Conservation (phyloP, 2,113 vertebrate species). For the Sula dactylatra region DNA sequence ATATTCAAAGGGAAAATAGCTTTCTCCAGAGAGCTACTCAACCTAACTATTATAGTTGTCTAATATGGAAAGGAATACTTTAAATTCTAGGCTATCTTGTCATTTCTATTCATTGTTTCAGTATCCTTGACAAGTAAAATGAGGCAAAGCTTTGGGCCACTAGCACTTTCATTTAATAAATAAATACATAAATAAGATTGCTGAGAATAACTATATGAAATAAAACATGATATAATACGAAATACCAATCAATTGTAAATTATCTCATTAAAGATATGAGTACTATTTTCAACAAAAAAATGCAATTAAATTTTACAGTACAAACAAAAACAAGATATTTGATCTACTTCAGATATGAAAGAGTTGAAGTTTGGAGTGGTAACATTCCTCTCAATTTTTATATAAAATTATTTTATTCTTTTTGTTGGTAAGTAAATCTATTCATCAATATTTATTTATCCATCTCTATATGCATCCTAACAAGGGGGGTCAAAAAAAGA, state of each 20-base stretch:
- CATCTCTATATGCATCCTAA: not conserved
- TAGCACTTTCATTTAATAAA: not conserved
- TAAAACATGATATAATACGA: not conserved
- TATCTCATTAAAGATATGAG: not conserved
- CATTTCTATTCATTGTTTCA: not conserved
- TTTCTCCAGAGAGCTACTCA: not conserved
- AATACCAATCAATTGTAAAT: not conserved
- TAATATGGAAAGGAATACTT: not conserved
- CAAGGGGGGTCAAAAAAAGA: rapidly evolving
- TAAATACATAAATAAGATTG: not conserved
- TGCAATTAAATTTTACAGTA: not conserved
- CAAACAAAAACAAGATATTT: not conserved
- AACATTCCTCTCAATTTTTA: not conserved
- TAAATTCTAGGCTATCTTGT: not conserved
- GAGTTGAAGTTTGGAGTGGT: not conserved
- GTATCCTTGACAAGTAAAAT: not conserved
- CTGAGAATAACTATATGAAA: not conserved
- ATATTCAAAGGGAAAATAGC: not conserved
- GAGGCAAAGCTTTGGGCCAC: not conserved
- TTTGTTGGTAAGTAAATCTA: not conserved
- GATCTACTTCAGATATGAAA: not conserved
- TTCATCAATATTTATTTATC: not conserved
- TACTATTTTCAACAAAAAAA: not conserved
- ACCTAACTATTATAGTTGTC: not conserved
- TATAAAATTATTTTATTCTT: not conserved